Conservation (phyloP, 2,113 vertebrate genomes). For the Scortum barcoo region DNA sequence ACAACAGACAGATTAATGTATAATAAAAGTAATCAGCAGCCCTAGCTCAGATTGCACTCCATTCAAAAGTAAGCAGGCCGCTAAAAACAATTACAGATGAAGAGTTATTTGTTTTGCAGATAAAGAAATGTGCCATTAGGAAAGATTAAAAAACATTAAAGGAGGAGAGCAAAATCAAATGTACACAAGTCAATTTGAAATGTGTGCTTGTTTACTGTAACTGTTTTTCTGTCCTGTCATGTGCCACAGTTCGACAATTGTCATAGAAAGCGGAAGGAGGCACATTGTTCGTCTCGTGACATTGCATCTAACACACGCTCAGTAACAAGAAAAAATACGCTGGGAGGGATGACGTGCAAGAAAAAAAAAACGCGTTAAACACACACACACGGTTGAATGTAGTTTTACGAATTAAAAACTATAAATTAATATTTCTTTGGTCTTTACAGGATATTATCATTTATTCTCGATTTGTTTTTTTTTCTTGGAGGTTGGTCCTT, state of each 20-base stretch:
- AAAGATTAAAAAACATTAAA: background rate
- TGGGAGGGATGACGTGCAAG: background rate
- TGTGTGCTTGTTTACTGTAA: background rate
- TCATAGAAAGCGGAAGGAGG: slow-evolving; percentile 15
- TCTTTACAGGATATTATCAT: slow-evolving; percentile 17
- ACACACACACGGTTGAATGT: background rate
- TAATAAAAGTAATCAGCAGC: no score
- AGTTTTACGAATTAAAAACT: background rate
- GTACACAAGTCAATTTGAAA: slow-evolving; percentile 8
- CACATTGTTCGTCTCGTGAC: slow-evolving; percentile 29
- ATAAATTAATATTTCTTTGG: background rate
- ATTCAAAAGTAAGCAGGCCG: background rate
- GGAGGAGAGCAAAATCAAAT: background rate
- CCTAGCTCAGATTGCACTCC: no score
- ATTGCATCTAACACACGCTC: slow-evolving; percentile 15
- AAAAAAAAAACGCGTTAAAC: background rate
- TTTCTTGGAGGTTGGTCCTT: slow-evolving; percentile 24
- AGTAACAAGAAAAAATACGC: background rate
- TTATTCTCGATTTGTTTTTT: background rate
- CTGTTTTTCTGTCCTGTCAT: slow-evolving; percentile 1
- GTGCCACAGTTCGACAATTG: slow-evolving; percentile 21
- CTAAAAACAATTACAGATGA: background rate
- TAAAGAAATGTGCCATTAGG: background rate
- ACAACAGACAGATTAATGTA: no score
- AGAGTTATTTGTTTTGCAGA: background rate